Conservation (phyloP, 2,888 invertebrate species). For the Acanthococcus lagerstroemiae region DNA sequence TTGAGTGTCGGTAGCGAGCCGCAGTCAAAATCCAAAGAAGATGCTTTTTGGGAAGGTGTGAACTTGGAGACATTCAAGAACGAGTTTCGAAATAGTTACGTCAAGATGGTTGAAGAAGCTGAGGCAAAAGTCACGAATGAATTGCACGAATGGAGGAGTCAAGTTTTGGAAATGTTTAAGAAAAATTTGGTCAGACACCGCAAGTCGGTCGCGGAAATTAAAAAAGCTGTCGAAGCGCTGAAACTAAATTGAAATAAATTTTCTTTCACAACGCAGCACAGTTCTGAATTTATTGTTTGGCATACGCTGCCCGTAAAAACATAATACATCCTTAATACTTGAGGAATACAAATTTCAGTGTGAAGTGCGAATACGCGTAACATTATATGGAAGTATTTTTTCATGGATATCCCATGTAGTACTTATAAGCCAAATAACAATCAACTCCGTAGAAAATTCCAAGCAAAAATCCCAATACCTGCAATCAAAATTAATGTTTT, state of each 20-base stretch:
- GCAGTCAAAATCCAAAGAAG: not conserved
- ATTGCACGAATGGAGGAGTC: not conserved
- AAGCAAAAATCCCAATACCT: not conserved
- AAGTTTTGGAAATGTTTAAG: not conserved
- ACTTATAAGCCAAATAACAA: not conserved
- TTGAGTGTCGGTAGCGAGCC: not conserved
- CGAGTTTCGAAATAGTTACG: not conserved
- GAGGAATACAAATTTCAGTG: too few species aligned
- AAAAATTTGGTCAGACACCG: slow-evolving; percentile 13
- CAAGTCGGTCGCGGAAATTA: slow-evolving; percentile 9
- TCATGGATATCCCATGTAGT: too few species aligned
- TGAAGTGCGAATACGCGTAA: too few species aligned
- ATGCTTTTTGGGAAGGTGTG: not conserved
- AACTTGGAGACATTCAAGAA: not conserved
- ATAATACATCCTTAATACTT: too few species aligned
- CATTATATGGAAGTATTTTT: too few species aligned
- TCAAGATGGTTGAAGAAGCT: not conserved
- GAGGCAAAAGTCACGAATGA: not conserved
- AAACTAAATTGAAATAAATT: not conserved
- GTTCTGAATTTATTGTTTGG: too few species aligned
- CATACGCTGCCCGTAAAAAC: too few species aligned
- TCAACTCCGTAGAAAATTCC: not conserved
- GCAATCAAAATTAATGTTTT: not conserved
- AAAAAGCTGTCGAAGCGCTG: slow-evolving; percentile 5
- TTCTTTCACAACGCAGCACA: not conserved